These are phyloP conservation scores for Steinernema carpocapsae DNA, from an alignment of 2,888 invertebrate genomes.

Conservation along the genomic window DNA sequence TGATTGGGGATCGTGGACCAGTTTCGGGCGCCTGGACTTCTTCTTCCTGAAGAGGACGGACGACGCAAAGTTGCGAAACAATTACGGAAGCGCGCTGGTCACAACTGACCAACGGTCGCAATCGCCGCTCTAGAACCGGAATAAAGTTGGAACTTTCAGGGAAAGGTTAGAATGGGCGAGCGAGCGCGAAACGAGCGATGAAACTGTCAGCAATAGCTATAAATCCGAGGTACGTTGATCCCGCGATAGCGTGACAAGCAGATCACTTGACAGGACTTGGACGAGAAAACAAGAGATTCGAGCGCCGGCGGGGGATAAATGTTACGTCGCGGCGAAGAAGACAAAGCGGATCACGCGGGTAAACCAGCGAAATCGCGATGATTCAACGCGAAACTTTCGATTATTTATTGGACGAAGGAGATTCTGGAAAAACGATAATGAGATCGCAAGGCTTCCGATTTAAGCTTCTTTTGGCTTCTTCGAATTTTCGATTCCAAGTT, in stretches of 20 bases:
- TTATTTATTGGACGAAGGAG: too few relatives aligned
- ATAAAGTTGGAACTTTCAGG: not conserved
- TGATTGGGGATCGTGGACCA: constrained; percentile 25
- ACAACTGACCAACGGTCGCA: not conserved
- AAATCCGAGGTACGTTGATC: not conserved
- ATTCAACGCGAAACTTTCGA: too few relatives aligned
- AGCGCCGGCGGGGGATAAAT: too few relatives aligned
- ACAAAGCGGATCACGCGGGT: too few relatives aligned
- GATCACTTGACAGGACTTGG: constrained; percentile 3
- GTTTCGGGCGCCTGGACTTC: constrained; percentile 28
- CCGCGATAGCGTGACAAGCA: not conserved
- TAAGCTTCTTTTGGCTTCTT: too few relatives aligned
- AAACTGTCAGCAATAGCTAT: not conserved
- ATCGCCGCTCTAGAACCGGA: not conserved
- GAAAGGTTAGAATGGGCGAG: not conserved
- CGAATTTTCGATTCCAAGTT: too few relatives aligned
- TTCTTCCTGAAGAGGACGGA: not conserved
- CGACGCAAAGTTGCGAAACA: constrained; percentile 6
- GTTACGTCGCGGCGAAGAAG: too few relatives aligned
- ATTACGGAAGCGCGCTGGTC: not conserved
- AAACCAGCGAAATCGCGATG: too few relatives aligned
- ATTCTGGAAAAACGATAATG: too few relatives aligned
- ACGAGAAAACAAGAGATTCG: not conserved
- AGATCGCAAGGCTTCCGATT: too few relatives aligned
- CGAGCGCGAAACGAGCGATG: not conserved